Conservation (phyloP, 2,888 invertebrate species). For the Cataglyphis albicans region DNA sequence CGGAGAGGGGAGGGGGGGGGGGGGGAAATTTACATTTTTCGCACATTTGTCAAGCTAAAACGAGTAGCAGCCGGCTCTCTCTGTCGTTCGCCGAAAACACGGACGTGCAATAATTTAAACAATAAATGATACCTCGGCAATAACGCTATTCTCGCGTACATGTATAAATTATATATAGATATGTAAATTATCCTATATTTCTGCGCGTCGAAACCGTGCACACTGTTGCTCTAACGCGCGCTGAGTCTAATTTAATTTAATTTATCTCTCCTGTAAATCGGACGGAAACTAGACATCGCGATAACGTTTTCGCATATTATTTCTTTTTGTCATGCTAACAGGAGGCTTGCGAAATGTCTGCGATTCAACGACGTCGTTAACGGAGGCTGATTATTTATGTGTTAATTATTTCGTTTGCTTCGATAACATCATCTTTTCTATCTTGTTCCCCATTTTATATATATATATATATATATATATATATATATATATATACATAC, state of each 20-base stretch:
- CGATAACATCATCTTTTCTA: background rate
- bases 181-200: conserved; percentile 28
- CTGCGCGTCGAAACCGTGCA: background rate
- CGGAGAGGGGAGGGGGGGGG: background rate
- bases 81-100: conserved; percentile 1
- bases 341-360: background rate
- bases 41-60: conserved; percentile 22
- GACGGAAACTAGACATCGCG: conserved; percentile 2
- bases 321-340: background rate
- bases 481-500: too few relatives aligned
- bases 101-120: conserved; percentile 27
- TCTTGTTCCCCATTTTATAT: background rate
- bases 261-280: conserved; percentile 15
- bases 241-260: conserved; percentile 14
- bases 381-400: background rate
- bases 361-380: background rate
- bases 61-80: background rate
- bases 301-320: conserved; percentile 9
- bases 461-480: too few relatives aligned
- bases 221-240: background rate
- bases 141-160: conserved; percentile 24
- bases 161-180: conserved; percentile 15
- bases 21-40: conserved; percentile 16
- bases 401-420: conserved; percentile 1
- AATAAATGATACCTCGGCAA: conserved; percentile 3